Evolutionary conservation across 2,888 invertebrate species (phyloP).

Genomic region (Tethea ocularis): DNA sequence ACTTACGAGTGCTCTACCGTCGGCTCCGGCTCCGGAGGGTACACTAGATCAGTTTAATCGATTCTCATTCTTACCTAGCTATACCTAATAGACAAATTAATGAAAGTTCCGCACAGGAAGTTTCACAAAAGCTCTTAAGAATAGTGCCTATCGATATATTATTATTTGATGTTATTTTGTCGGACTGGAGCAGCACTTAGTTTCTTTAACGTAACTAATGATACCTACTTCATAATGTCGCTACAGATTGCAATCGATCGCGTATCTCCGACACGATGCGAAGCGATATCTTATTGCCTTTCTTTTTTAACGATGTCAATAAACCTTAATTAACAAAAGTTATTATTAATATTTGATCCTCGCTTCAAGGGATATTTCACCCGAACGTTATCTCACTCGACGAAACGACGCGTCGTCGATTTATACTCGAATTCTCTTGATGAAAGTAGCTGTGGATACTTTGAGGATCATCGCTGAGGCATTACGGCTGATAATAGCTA

Average conservation of each 20-base stretch:
- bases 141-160: neutral
- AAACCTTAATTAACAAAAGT: constrained; percentile 32
- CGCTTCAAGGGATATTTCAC: constrained; percentile 28
- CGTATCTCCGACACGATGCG: constrained; percentile 4
- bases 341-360: constrained; percentile 26
- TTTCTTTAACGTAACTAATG: constrained; percentile 14
- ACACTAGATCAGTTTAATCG: constrained; percentile 58
- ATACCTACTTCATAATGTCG: constrained; percentile 18
- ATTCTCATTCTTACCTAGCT: constrained; percentile 29
- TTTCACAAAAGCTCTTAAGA: too few species aligned
- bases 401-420: constrained; percentile 29
- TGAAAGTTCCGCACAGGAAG: constrained; percentile 4
- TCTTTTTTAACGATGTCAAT: constrained; percentile 22
- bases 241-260: constrained; percentile 21
- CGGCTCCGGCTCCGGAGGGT: constrained; percentile 42
- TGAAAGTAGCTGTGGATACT: constrained; percentile 19
- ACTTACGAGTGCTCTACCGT: constrained; percentile 27
- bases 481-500: constrained; percentile 12
- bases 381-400: constrained; percentile 22
- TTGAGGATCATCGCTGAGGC: constrained; percentile 22
- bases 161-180: neutral
- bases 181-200: neutral
- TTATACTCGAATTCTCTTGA: constrained; percentile 32
- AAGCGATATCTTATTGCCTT: constrained; percentile 15
- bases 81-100: constrained; percentile 4